These are phyloP conservation scores for Drosophila quasianomalipes DNA, from an alignment of 2,888 invertebrate species.

Conservation along the genomic window DNA sequence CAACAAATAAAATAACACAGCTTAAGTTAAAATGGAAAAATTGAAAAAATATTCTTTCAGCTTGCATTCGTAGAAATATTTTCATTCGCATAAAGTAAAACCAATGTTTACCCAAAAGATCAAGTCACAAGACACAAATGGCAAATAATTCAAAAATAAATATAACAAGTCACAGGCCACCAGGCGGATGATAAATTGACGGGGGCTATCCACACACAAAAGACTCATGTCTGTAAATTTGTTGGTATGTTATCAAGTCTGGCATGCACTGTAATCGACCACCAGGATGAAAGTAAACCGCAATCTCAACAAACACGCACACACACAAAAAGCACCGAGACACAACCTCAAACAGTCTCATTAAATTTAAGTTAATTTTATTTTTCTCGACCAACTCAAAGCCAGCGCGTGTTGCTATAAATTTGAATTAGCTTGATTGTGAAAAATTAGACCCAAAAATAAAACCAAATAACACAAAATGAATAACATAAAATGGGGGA, in stretches of 20 bases:
- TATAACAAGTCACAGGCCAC: constrained; percentile 28
- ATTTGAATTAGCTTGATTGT: constrained; percentile 79
- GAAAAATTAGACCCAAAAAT: constrained; percentile 59
- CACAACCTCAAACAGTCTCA: constrained; percentile 50
- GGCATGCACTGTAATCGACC: constrained; percentile 20
- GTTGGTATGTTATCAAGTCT: constrained; percentile 41
- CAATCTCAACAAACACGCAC: constrained; percentile 12
- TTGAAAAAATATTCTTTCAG: constrained; percentile 1
- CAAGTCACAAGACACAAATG: constrained; percentile 14
- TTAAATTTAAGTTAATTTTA: constrained; percentile 72
- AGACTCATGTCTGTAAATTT: constrained; percentile 24
- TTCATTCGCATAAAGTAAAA: constrained; percentile 22
- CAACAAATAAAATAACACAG: constrained; percentile 1
- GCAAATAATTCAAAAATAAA: constrained; percentile 20
- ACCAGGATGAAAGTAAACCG: constrained; percentile 36
- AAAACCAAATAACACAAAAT: constrained; percentile 19
- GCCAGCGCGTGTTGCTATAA: constrained; percentile 64
- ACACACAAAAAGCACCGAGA: neutral
- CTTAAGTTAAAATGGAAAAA: constrained; percentile 14
- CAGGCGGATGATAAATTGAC: constrained; percentile 18
- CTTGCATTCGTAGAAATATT: constrained; percentile 9
- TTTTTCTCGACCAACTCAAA: constrained; percentile 48
- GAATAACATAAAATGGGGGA: constrained; percentile 17
- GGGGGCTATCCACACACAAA: neutral
- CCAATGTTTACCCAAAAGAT: constrained; percentile 37